These are phyloP conservation scores for Ondatra zibethicus DNA, from an alignment of 2,113 vertebrate genomes.

Conservation along the genomic window DNA sequence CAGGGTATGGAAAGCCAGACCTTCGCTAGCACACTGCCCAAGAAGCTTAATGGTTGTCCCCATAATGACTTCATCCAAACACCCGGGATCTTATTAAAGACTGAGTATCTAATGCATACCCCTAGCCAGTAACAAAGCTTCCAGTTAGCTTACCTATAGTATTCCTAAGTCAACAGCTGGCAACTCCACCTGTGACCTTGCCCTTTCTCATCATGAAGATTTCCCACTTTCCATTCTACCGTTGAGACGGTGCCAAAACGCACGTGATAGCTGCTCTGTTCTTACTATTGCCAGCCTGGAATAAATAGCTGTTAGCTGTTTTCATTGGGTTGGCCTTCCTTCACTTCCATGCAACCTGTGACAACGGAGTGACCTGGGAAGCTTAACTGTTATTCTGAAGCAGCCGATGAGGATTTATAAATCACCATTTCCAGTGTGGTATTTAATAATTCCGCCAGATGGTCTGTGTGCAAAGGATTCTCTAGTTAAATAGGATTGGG, in stretches of 20 bases:
- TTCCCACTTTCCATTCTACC: not conserved
- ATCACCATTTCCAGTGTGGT: not conserved
- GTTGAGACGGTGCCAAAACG: not conserved
- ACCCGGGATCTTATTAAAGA: not conserved
- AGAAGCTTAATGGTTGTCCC: not conserved
- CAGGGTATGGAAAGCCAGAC: not conserved
- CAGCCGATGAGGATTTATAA: not conserved
- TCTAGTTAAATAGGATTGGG: slow-evolving; percentile 23
- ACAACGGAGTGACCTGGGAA: not conserved
- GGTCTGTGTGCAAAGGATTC: not conserved
- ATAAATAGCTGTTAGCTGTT: not conserved
- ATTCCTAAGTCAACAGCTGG: not conserved
- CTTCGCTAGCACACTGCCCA: not conserved
- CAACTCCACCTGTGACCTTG: not conserved
- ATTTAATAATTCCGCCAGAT: slow-evolving; percentile 41
- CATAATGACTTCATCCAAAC: not conserved
- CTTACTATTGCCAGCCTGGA: not conserved
- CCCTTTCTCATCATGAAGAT: not conserved
- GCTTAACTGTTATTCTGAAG: not conserved
- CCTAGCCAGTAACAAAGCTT: not conserved
- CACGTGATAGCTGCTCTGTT: rapidly evolving
- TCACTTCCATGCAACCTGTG: not conserved
- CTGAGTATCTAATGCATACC: not conserved
- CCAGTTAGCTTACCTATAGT: not conserved
- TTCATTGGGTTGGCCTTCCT: not conserved